These are phyloP conservation scores for Fissipunctia ypsillon DNA, from an alignment of 2,888 invertebrate genomes.

Conservation along the genomic window DNA sequence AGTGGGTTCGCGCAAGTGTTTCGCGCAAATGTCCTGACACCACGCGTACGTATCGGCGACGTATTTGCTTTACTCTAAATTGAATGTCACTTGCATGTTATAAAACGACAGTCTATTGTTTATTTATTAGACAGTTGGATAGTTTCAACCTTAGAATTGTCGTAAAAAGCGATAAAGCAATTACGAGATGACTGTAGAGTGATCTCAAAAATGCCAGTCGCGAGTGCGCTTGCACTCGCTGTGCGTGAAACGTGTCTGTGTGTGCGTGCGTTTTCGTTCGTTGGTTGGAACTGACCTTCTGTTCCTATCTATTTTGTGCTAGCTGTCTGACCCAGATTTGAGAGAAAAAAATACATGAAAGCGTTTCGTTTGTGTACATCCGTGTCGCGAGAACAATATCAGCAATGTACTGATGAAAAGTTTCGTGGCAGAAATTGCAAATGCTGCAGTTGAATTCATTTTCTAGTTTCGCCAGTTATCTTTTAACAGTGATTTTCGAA, in stretches of 20 bases:
- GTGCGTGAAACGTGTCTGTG: neutral
- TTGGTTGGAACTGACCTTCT: neutral
- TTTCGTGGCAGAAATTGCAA: slow-evolving; percentile 40
- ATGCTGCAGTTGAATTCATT: slow-evolving; percentile 32
- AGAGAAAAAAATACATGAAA: slow-evolving; percentile 45
- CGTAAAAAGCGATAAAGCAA: too few species aligned
- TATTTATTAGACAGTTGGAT: too few species aligned
- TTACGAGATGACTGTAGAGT: too few species aligned
- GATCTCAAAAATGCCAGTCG: neutral
- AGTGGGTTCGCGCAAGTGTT: too few species aligned
- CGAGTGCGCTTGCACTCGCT: neutral
- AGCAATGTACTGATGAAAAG: slow-evolving; percentile 55
- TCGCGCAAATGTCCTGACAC: too few species aligned
- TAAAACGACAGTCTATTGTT: too few species aligned
- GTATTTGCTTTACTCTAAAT: too few species aligned
- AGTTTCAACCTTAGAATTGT: too few species aligned
- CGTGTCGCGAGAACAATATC: slow-evolving; percentile 51
- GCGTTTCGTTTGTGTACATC: slow-evolving; percentile 53
- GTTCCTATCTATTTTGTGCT: neutral
- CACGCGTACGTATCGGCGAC: too few species aligned
- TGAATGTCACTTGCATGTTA: too few species aligned
- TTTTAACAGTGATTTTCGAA: slow-evolving; percentile 10
- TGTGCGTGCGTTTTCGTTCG: neutral
- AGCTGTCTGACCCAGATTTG: slow-evolving; percentile 47
- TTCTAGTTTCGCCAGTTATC: neutral